These are phyloP conservation scores for Muscicapa adusta DNA, from an alignment of 2,113 vertebrate genomes.

Conservation along the genomic window DNA sequence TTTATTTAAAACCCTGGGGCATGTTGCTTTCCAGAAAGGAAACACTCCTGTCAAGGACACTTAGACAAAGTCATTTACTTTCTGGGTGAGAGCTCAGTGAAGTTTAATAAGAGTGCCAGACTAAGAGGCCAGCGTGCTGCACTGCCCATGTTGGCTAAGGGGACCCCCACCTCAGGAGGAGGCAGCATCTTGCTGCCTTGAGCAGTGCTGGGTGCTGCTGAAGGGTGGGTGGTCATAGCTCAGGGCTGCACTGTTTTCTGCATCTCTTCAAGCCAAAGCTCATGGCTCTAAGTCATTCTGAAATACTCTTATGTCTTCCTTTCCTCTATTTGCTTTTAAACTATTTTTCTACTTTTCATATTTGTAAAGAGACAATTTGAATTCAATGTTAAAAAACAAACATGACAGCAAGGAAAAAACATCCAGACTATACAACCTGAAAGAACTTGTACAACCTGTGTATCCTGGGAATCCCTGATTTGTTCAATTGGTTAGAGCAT, in stretches of 20 bases:
- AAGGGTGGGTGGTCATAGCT: background rate
- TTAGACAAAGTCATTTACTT: background rate
- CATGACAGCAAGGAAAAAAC: background rate
- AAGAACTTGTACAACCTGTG: background rate
- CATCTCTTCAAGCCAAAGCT: background rate
- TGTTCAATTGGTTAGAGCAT: background rate
- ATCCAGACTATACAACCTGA: background rate
- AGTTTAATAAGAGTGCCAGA: background rate
- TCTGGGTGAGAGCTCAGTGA: background rate
- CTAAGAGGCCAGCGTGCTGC: accelerated
- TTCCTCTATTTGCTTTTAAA: background rate
- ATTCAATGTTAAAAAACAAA: background rate
- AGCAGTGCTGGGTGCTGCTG: background rate
- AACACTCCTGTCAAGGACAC: background rate
- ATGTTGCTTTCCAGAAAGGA: background rate
- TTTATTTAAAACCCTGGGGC: constrained; percentile 18
- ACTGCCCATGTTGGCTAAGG: background rate
- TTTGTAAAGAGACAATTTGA: background rate
- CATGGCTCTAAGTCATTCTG: background rate
- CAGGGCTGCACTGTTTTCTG: background rate
- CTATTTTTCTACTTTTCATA: background rate
- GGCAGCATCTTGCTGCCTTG: background rate
- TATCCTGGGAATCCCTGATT: background rate
- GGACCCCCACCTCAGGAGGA: accelerated
- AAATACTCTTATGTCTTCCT: background rate